Conservation (phyloP, 2,113 vertebrate genomes). For the Leuciscus idus region DNA sequence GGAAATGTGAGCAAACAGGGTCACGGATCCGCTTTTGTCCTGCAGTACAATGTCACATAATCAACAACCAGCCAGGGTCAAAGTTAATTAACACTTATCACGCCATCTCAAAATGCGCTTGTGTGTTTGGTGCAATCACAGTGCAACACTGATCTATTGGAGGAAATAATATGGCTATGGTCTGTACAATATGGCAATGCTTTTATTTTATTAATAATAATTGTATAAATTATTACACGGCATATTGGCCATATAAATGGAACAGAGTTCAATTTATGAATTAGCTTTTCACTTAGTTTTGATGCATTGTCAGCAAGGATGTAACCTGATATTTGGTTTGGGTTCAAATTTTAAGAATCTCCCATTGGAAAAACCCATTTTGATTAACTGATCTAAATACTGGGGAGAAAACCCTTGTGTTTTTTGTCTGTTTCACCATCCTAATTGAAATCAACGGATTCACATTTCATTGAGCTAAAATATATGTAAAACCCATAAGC, state of each 20-base stretch:
- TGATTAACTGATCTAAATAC: neutral
- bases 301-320: no score
- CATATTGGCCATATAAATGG: no score
- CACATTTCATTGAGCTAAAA: neutral
- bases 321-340: neutral
- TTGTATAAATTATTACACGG: no score
- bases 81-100: constrained; percentile 39
- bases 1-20: constrained; percentile 30
- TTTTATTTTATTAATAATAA: no score
- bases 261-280: no score
- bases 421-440: neutral
- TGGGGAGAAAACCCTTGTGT: neutral
- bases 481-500: neutral
- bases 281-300: no score
- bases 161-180: neutral
- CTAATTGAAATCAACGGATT: neutral
- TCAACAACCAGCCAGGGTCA: constrained; percentile 30
- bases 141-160: neutral
- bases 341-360: neutral
- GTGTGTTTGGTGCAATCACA: neutral
- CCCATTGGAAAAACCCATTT: neutral
- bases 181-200: neutral
- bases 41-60: constrained; percentile 43
- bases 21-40: constrained; percentile 38
- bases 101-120: neutral